Evolutionary conservation across 2,113 vertebrate species (phyloP), one percentile per base, ranked within the genome.

Genomic region (Lonchura striata): DNA sequence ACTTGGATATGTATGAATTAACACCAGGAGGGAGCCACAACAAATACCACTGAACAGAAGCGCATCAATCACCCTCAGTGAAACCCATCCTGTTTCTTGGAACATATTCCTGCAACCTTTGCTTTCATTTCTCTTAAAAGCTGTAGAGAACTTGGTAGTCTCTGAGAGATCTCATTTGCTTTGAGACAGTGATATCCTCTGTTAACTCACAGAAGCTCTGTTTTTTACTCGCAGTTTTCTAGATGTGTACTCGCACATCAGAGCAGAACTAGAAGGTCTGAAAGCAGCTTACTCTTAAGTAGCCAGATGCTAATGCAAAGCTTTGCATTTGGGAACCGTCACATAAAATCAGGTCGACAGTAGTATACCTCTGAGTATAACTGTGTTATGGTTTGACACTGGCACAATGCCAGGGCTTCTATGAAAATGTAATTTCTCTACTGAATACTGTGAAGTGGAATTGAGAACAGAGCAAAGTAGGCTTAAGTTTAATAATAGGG

Each of bases 1-100:
- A 13, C 44, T 20, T 71, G 41, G 11, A 9, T 79, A 52, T 33
- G 15, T 69, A 77, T 17, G 52, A 76, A 77, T 76, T 79, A 77
- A 57, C 20, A 65, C 25, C 46, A 65, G 50, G 35, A 82, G 24
- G 70, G 13, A 85, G 33, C 33, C 61, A 76, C 25, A 35, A 56
- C 7, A 70, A 37, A 19, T 23, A 16, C 16, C 9, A 44, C 6
- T 1, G 7, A 79, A 59, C 16, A 68, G 41, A 85, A 64, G 10
- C 50, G 54, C 20, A 72, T 6, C 8, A 0, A 0, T n/a, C 63
- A 80, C 6, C 6, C 31, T 31, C 16, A 14, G 31, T n/a, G 31
- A 87, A 72, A 90, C 3, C 16, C 21, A 15, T 24, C 11, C 52
- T 64, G 2, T 71, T 87, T 50, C 44, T n/a, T 44, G 30, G 39